A percentile compares a stretch with the other conserved stretches of the same genome.
These are phyloP conservation scores for Porites australiensis DNA, from an alignment of 64 coral and sea anemone genomes.

Conservation along the genomic window DNA sequence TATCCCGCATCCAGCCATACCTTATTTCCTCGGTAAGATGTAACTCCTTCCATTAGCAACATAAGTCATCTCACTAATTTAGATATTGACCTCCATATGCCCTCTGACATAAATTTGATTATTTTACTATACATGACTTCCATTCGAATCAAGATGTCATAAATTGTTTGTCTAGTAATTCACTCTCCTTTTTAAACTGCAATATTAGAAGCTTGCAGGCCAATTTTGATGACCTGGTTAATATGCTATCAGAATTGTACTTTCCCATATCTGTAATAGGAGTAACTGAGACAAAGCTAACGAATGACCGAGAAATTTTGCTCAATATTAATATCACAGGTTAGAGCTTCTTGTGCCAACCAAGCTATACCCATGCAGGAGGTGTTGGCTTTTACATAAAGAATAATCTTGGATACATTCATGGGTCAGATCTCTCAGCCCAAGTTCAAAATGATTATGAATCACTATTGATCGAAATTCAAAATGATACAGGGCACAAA, in stretches of 20 bases:
- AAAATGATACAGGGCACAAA: constrained; percentile 7
- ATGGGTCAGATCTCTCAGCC: not conserved
- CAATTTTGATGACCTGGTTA: constrained; percentile 76
- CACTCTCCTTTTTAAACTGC: constrained; percentile 29
- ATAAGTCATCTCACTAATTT: not conserved
- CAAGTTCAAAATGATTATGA: constrained; percentile 32
- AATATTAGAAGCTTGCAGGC: constrained; percentile 52
- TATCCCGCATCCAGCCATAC: not conserved
- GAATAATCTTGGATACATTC: constrained; percentile 16
- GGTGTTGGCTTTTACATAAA: constrained; percentile 32
- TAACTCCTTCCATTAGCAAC: not conserved
- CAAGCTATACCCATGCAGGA: constrained; percentile 21
- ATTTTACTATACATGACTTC: constrained; percentile 54
- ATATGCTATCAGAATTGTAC: no score
- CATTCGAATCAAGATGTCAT: constrained; percentile 2
- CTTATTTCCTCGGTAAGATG: not conserved
- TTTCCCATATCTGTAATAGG: no score
- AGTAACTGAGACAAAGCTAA: constrained; percentile 75
- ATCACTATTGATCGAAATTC: constrained; percentile 56
- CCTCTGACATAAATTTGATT: constrained; percentile 49
- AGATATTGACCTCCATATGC: constrained; percentile 49
- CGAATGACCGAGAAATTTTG: not conserved
- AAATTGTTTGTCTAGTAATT: not conserved
- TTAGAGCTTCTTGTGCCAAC: constrained; percentile 7
- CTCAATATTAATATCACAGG: constrained; percentile 24